Base-by-base conservation (phyloP, 2,888 invertebrate species). In the Coleophora deauratella region DNA sequence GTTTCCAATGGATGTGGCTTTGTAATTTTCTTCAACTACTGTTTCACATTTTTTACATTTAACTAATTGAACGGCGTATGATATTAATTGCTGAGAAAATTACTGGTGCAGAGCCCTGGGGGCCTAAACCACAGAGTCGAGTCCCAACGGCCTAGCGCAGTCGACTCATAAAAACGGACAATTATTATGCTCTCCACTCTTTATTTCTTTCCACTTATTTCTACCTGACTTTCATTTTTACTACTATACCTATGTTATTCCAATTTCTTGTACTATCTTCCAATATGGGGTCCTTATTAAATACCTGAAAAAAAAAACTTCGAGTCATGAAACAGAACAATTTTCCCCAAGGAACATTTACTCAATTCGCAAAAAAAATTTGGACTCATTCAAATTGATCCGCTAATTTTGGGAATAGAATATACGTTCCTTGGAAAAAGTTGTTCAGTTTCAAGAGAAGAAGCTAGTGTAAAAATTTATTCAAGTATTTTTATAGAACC, bases 51-150 rank as follows among this genome's bases (percentile, higher is more conserved):
- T 76, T 77, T 78, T 72, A 64, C 66, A 66, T 73, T 73, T 70
- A 63, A 69, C 73, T 77, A 77, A 79, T 77, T 80, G 70, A 71
- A 69, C 66, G 47, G 61, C 57, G 70, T 72, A 66, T 65, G 62
- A 64, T 70, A 78, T 79, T 79, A 80, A 81, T 81, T 81, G 78
- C 72, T 77, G 73, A 76, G 80, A 76, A 80, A 81, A 80, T 79
- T 74, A 70, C 77, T 54, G 59, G 48, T 55, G 56, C 55, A 52
- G 52, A 61, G 62, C 68, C 77, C 65, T 61, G 51, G 52, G 70
- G 79, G 72, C 59, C 71, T 69, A 71, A 75, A 70, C 77, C 72
- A 76, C 76, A 79, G 74, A 72, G 72, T 21, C 21, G 6, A 55
- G 59, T 59, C 55, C 56, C 51, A 55, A 52, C 57, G 59, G 63